Base-by-base conservation (phyloP, 2,888 invertebrate species). In the Acheta domesticus region DNA sequence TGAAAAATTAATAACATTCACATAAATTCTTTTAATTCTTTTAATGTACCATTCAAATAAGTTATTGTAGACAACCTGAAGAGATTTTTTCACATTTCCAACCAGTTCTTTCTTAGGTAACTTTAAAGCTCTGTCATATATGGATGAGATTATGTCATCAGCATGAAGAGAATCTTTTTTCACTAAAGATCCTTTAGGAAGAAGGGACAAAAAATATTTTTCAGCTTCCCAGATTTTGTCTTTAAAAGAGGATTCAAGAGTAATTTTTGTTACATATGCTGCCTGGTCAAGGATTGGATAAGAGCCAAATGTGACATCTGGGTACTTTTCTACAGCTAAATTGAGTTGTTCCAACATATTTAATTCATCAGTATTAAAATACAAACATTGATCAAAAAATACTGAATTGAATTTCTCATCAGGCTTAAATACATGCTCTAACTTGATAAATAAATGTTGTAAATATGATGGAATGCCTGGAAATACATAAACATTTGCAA, bases 381-480 rank as follows among this genome's bases (percentile, higher is more conserved):
- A 86, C 49, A 86, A 82, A 76, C 83, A 82, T 36, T 83, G 80
- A 3, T 62, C 62, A 12, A 62, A 62, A n/a, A 62, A 62, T 5
- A 62, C n/a, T 36, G 84, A 84, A 82, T 86, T 83, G 82, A 86
- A 85, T 83, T 75, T 83, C 82, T 77, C 83, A 50, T 49, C 80
- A 14, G 86, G 84, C 79, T 86, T 86, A 78, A 87, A 86, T 48
- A 85, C 73, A 78, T 86, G 84, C 84, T 85, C 83, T 48, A 84
- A 80, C 73, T 78, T 77, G 76, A 49, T 77, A 48, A 82, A 83
- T 79, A 74, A 75, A 74, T 80, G 78, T 80, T 86, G 83, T 78
- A 87, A 85, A 82, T 86, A 87, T 79, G 86, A 85, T 1, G 92
- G 92, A 20, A 92, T 89, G 5, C 92, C 92, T 21, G 92, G 92